Conservation (phyloP, 2,113 vertebrate genomes). For the Lepidiolamprologus cunningtoni region DNA sequence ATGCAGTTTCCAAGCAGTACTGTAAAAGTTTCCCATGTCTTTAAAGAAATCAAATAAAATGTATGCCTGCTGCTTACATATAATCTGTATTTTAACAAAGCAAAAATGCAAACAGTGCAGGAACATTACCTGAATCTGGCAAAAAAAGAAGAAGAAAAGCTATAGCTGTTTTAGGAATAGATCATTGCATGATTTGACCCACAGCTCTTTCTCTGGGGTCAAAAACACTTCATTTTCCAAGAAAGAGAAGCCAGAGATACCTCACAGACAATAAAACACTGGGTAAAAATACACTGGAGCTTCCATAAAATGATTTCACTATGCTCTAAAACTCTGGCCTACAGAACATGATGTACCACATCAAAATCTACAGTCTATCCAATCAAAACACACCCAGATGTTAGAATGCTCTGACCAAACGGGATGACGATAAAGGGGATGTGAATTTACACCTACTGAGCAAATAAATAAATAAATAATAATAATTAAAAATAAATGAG, state of each 20-base stretch:
- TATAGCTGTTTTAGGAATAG: background rate
- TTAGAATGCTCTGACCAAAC: conserved; percentile 8
- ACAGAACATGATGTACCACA: conserved; percentile 32
- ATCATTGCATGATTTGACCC: background rate
- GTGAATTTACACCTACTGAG: background rate
- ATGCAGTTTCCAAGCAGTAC: background rate
- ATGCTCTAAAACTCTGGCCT: conserved; percentile 8
- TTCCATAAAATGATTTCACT: conserved; percentile 46
- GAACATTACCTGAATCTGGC: background rate
- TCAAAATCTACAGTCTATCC: conserved; percentile 24
- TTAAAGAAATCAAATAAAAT: background rate
- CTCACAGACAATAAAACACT: conserved; percentile 42
- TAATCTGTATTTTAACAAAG: background rate
- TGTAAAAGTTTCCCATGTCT: background rate
- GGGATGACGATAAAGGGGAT: background rate
- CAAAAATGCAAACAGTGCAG: background rate
- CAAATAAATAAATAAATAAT: background rate
- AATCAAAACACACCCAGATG: conserved; percentile 66
- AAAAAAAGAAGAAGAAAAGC: background rate
- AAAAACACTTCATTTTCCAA: conserved; percentile 10
- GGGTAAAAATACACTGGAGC: conserved; percentile 32
- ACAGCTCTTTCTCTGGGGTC: background rate
- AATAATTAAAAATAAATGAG: background rate
- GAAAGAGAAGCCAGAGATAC: conserved; percentile 8
- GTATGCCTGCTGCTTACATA: background rate